phyloP scores from a whole-genome alignment of 2,888 invertebrate genomes.

The Clusia tigrina region DNA sequence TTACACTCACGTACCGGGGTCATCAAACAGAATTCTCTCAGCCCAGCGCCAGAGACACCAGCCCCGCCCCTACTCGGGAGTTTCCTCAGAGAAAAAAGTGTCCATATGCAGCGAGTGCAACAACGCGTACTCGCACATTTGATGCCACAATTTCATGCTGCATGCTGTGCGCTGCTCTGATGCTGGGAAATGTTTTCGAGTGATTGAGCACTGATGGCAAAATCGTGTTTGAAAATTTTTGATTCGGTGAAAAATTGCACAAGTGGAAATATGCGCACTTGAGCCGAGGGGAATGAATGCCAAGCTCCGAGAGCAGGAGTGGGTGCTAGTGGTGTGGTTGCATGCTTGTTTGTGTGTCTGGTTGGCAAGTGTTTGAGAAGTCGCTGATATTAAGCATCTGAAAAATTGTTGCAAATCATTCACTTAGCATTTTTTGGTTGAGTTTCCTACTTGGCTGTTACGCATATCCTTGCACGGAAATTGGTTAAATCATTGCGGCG shows the following conservation, averaged over 20 bases:
- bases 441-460: too few species aligned
- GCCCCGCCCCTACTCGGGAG: too few species aligned
- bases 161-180: neutral
- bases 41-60: too few species aligned
- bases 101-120: too few species aligned
- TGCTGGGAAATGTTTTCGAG: neutral
- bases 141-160: neutral
- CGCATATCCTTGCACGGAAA: too few species aligned
- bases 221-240: neutral
- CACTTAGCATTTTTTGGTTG: too few species aligned
- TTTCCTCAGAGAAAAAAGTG: too few species aligned
- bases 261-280: neutral
- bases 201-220: neutral
- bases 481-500: too few species aligned
- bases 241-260: neutral
- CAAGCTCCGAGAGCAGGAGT: neutral
- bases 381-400: neutral
- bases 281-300: neutral
- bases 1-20: too few species aligned
- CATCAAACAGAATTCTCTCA: too few species aligned
- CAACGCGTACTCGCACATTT: too few species aligned
- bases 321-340: neutral
- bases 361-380: neutral
- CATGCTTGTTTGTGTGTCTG: neutral
- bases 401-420: conserved; percentile 7